Evolutionary conservation across 2,797 vertebrate genomes (phyloP), one percentile per base, ranked within the genome.

Genomic region (Petrocephalus sullivani): DNA sequence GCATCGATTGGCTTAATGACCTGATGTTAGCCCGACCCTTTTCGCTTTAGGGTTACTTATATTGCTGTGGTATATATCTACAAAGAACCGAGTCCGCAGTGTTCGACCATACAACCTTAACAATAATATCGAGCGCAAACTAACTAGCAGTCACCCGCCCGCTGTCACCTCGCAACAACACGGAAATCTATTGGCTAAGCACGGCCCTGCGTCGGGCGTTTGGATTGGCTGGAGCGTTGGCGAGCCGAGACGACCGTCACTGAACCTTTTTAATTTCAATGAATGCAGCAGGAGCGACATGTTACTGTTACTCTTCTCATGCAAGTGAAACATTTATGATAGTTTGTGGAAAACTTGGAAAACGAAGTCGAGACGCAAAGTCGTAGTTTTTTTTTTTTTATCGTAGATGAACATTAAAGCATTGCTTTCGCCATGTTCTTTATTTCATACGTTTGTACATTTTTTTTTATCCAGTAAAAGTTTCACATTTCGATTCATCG

Each of bases 31-130:
- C 92, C 92, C 85, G 61, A 78, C 64, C 84, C 49, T 88, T 90
- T 93, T 92, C 90, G 53, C 56, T 93, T 64, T 71, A 87, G 64
- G 90, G 90, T 88, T 91, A 90, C 87, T 49, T 82, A 56, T 89
- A 89, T 67, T 92, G 90, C 92, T 92, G 87, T 85, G 58, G 28
- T 81, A 90, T 94, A 85, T 92, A 91, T 9, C 90, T 89, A 92
- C 90, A 92, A 88, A 87, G 90, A 90, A 89, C 71, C 87, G 91
- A 92, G 90, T 92, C 96, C 94, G 95, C 95, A 95, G 96, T 96
- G 96, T 95, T 95, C 95, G 96, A 96, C 97, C 96, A 97, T 95
- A 97, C 97, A 97, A 97, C 96, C 97, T 98, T 98, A 97, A 97
- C 96, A 94, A 96, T 94, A 96, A 96, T 95, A 94, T 95, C 94